A percentile compares a stretch with the other conserved stretches of the same genome.
phyloP scores from a whole-genome alignment of 1,140 invertebrate genomes.

The Sycophila sp. region DNA sequence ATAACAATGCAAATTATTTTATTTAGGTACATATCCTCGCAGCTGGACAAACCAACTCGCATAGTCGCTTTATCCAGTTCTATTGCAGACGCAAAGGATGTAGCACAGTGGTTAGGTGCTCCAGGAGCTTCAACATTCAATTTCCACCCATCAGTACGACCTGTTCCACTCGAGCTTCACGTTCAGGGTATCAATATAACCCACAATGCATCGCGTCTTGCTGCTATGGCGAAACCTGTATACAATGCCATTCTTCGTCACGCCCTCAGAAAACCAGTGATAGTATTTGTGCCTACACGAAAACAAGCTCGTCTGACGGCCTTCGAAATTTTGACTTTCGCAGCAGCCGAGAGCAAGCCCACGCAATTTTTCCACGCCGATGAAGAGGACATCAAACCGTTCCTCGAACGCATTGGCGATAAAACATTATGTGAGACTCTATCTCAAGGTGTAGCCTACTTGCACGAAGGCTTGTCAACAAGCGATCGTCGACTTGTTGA shows the following conservation, averaged over 20 bases:
- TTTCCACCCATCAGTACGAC: constrained; percentile 97
- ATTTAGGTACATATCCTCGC: constrained; percentile 90
- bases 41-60: constrained; percentile 92
- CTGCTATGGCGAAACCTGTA: constrained; percentile 97
- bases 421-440: constrained; percentile 89
- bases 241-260: constrained; percentile 94
- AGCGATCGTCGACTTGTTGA: constrained; percentile 91
- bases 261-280: constrained; percentile 87
- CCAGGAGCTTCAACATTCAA: constrained; percentile 94
- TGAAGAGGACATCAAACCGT: constrained; percentile 87
- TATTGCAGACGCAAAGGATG: constrained; percentile 93
- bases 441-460: constrained; percentile 93
- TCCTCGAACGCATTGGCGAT: constrained; percentile 87
- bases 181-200: constrained; percentile 97
- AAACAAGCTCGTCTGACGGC: constrained; percentile 94
- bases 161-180: constrained; percentile 93
- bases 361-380: constrained; percentile 90
- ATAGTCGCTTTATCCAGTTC: constrained; percentile 97
- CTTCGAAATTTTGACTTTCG: constrained; percentile 93
- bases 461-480: constrained; percentile 91
- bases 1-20: background rate
- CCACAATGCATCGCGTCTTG: constrained; percentile 93
- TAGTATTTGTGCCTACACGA: constrained; percentile 96
- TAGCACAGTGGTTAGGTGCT: constrained; percentile 97
- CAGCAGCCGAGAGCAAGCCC: constrained; percentile 86